Percentiles rank a stretch among this genome's conserved stretches.
phyloP scores from a whole-genome alignment of 2,888 invertebrate genomes.

The Pseudococcus jackbeardsleyi region DNA sequence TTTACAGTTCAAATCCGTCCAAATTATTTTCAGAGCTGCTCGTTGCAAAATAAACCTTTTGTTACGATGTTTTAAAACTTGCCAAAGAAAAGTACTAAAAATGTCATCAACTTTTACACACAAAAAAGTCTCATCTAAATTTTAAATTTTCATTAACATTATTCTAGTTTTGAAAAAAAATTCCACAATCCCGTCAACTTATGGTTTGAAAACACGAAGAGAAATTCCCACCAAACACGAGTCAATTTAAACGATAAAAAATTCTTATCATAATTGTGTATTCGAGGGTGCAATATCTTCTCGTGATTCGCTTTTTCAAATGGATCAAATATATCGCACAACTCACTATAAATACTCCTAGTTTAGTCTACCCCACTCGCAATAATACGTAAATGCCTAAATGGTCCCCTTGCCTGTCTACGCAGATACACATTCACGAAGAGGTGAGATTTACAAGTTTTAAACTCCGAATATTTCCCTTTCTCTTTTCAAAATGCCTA shows the following conservation, averaged over 20 bases:
- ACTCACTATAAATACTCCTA: neutral
- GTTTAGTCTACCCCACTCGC: neutral
- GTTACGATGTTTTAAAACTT: no score
- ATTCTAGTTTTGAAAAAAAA: neutral
- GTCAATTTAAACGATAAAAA: constrained; percentile 5
- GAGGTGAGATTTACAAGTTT: constrained; percentile 31
- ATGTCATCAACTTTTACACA: no score
- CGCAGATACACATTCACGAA: neutral
- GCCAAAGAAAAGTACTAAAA: no score
- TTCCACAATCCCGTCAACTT: neutral
- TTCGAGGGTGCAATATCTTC: constrained; percentile 18
- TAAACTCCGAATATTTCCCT: constrained; percentile 31
- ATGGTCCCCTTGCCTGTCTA: neutral
- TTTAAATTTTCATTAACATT: neutral
- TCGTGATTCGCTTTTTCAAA: constrained; percentile 26
- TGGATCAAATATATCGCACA: neutral
- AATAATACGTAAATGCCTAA: neutral
- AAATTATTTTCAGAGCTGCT: no score
- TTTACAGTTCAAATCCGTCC: no score
- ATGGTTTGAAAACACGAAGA: neutral
- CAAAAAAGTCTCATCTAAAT: neutral
- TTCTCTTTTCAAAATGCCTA: constrained; percentile 32
- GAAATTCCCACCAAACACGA: neutral
- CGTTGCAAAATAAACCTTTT: no score
- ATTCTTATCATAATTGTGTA: neutral